Base-by-base conservation (phyloP, 2,113 vertebrate species). In the Tenrec ecaudatus region DNA sequence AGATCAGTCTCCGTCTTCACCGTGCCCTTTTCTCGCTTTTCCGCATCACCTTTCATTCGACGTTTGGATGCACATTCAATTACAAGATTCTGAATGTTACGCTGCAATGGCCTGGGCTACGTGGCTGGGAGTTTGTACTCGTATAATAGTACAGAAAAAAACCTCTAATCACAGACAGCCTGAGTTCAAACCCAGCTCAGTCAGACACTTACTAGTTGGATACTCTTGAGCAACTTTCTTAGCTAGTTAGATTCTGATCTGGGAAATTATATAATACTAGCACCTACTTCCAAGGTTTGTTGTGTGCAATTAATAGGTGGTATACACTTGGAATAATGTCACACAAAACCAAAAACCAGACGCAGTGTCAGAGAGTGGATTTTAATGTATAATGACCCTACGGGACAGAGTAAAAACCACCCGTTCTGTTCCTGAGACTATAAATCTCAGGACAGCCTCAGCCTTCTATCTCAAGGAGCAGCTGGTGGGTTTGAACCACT, bases 291-390 rank as follows among this genome's bases (percentile, higher is more conserved):
- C 75, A 66, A 29, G 27, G 31, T 33, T 77, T 81, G 11, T 78
- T 78, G 58, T 12, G 38, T 40, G 33, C 73, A 58, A 86, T 81
- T 77, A 93, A 71, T 23, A 85, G 60, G 81, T 43, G 3, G 82
- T 81, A 94, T 85, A 31, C 11, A 58, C 31, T 88, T 62, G 85
- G 19, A 91, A 90, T 76, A 85, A 88, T 76, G 68, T 6, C 71
- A 78, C n/a, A 12, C 53, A 68, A 38, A 40, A 58, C 22, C 22
- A 25, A 64, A 64, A 64, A 64, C 62, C 62, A 25, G 25, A 64
- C 23, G 1, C 23, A 27, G 8, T 64, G 62, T 23, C 25, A 25
- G 27, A 22, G 4, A 64, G 22, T 64, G 8, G 23, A 64, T 64
- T 64, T 25, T 5, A 7, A 64, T 9, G 19, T 22, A 64, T 64